Evolutionary conservation across 2,888 invertebrate genomes (phyloP), one percentile per base, ranked within the genome.

Genomic region (Crematogaster levior): DNA sequence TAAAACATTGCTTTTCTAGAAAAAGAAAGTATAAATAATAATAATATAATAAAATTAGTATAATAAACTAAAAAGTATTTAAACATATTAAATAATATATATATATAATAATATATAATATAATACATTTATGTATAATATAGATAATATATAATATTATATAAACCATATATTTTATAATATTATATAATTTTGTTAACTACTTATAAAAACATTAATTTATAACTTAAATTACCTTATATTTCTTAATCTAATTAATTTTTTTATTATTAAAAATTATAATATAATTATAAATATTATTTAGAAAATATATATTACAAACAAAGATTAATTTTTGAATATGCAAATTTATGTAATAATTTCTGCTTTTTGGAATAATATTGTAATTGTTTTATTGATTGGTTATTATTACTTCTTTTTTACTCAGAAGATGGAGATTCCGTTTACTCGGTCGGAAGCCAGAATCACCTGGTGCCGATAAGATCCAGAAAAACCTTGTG

Each of bases 401-500:
- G 6, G 10, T n/a, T 4, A 6, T 15, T 77, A n/a, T 48, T 6
- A 51, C 34, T 75, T 63, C 37, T 15, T 53, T 27, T 30, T 79
- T 85, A 63, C 81, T 21, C 73, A 92, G 92, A 89, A 53, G 85
- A 89, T 83, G 92, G 86, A 7, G 40, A 77, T 1, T 83, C 65
- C 48, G 91, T 93, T 66, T 94, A 92, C 77, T 92, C 94, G 63
- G 84, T 94, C 80, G 90, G 85, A 61, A 94, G 93, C 72, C 89
- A 89, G 74, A 91, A 88, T 72, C 91, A 94, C 79, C 83, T 94
- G 81, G 94, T 94, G 5, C 87, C 91, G 27, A 90, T 94, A 21
- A 93, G 91, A 86, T 93, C 94, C 9, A 92, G 91, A 53, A 88
- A 84, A 34, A 86, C 93, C n/a, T 93, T 90, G 94, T 94, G 88